Conservation (phyloP, 2,113 vertebrate genomes). For the Pituophis catenifer region DNA sequence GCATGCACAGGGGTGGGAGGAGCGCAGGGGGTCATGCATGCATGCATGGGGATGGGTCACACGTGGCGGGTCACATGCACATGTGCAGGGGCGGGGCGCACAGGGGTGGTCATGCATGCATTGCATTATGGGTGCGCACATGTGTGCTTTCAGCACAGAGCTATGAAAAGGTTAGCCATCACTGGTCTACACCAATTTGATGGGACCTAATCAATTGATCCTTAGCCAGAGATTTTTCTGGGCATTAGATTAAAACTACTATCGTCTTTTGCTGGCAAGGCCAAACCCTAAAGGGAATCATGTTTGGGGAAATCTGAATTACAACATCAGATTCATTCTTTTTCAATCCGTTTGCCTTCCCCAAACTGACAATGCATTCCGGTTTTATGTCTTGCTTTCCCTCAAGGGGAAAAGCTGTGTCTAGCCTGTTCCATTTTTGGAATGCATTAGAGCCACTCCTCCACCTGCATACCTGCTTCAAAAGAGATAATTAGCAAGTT, state of each 20-base stretch:
- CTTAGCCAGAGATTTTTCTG: background rate
- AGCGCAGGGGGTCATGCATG: too few species aligned
- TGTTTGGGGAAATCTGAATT: background rate
- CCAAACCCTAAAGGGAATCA: background rate
- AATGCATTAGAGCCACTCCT: too few species aligned
- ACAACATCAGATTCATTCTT: background rate
- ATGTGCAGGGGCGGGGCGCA: too few species aligned
- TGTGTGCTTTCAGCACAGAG: too few species aligned
- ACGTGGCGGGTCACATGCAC: too few species aligned
- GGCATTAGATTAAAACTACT: background rate
- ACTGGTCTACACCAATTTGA: background rate
- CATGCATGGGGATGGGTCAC: too few species aligned
- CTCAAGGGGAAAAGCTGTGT: background rate
- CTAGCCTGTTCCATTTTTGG: background rate
- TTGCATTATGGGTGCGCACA: too few species aligned
- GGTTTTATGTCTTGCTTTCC: background rate
- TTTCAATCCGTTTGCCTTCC: background rate
- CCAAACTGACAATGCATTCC: background rate
- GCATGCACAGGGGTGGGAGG: too few species aligned
- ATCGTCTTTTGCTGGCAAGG: background rate
- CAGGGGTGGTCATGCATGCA: too few species aligned
- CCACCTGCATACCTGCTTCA: too few species aligned
- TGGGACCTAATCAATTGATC: background rate
- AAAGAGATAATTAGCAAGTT: background rate
- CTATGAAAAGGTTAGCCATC: too few species aligned